Base-by-base conservation (phyloP, 2,888 invertebrate species). In the Chromoteleia sp. region DNA sequence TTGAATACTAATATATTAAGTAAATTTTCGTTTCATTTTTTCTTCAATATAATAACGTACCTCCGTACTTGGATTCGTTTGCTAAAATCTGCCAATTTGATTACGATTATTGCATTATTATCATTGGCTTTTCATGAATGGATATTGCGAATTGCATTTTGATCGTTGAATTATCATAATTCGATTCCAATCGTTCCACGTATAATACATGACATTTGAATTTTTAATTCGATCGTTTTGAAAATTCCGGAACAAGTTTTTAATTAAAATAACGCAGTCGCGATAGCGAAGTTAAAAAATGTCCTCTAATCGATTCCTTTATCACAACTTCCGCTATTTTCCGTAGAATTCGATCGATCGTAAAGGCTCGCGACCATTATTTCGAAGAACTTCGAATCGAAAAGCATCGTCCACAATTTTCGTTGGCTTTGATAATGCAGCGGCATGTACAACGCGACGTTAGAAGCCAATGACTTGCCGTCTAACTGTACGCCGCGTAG, bases 401-500 rank as follows among this genome's bases (percentile, higher is more conserved):
- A 48, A 59, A 71, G 61, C 30, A 71, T 39, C 50, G 39, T 10
- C 3, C 8, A 25, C 10, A 45, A 68, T 45, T 56, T 56, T 59
- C 41, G 14, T 41, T 12, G 30, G 7, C 2, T 39, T 50, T n/a
- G 41, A 50, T 48, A 71, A 48, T 59, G 15, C 15, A 7, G 1
- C 52, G 52, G 39, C 25, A 29, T 39, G 52, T 12, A 30, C 6
- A 25, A 15, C 59, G 33, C 70, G 59, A 71, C 15, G 25, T 59
- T 71, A 59, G 56, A 45, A 71, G 59, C 50, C 68, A 68, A 68
- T 45, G 68, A 67, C 67, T 67, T 8, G 54, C n/a, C 58, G 45
- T 58, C 39, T 17, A 61, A 73, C 19, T 19, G 41, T 58, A 56
- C 21, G 36, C 17, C 12, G 21, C 21, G 15, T 58, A 61, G 52